Evolutionary conservation across 1,140 invertebrate species (phyloP).

Genomic region (Tetramorium simillimum): DNA sequence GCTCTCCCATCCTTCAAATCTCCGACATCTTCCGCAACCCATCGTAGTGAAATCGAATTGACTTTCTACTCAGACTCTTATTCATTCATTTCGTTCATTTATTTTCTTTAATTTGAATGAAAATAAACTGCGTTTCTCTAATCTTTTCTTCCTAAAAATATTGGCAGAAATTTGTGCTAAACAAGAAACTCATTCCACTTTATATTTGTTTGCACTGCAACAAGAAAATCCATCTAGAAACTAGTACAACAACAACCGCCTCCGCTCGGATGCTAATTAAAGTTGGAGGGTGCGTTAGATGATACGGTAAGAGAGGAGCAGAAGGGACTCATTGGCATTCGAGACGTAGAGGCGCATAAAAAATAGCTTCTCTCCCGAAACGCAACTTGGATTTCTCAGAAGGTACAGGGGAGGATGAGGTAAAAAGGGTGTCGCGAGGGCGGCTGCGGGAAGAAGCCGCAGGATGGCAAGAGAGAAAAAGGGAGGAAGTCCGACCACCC

Average conservation of each 20-base stretch:
- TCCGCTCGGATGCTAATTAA: conserved; percentile 45
- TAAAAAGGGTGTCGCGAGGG: conserved; percentile 18
- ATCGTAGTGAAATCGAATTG: conserved; percentile 27
- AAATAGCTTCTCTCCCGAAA: conserved; percentile 70
- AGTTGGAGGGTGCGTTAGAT: conserved; percentile 35
- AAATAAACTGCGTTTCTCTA: neutral
- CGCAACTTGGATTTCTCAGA: conserved; percentile 67
- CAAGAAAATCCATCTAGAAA: neutral
- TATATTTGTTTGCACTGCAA: neutral
- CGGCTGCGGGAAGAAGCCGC: conserved; percentile 61
- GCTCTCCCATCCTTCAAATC: conserved; percentile 46
- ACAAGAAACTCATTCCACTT: neutral
- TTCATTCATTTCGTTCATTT: neutral
- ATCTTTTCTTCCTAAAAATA: neutral
- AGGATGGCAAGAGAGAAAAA: conserved; percentile 40
- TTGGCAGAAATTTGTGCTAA: neutral
- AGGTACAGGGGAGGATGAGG: neutral
- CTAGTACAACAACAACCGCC: neutral
- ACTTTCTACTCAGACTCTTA: neutral
- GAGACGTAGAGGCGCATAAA: conserved; percentile 62
- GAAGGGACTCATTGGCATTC: conserved; percentile 70
- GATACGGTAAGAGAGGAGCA: conserved; percentile 31
- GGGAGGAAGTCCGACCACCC: conserved; percentile 57
- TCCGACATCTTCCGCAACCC: conserved; percentile 14
- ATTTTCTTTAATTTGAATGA: neutral